Base-by-base conservation (phyloP, 53 echinoderm and acorn worm genomes). In the Patiria pectinifera region DNA sequence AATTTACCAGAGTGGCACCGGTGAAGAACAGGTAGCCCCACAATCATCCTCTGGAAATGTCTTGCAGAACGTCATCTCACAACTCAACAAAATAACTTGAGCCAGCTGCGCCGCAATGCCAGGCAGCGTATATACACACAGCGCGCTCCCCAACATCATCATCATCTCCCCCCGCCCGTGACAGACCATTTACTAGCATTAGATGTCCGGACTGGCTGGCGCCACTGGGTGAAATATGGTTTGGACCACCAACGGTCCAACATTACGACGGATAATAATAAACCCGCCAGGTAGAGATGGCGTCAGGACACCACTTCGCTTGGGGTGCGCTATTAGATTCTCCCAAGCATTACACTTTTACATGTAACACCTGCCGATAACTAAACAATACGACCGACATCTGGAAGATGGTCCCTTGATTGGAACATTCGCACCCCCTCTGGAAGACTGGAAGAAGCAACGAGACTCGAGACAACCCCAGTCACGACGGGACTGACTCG, bases 1-100 rank as follows among this genome's bases (percentile, higher is more conserved):
- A 95, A 95, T 95, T 92, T 95, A 92, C 87, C 93, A 87, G 72
- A 88, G 83, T 93, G 93, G 93, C 93, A 87, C 93, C 93, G 92
- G 83, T 93, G 88, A 88, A 92, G 85, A 93, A 93, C 93, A 93
- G 93, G 93, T 93, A 93, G 93, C 87, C 93, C 59, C 78, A 86
- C 86, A 86, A 86, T 81, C 80, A 80, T 81, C 90, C 61, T 53
- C 90, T 80, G 69, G 69, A 90, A 90, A 90, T 90, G 90, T 90
- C 90, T 90, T 81, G 90, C 90, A 90, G 80, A 90, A 90, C 90
- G 90, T 90, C 90, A 90, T 90, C 90, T 81, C 90, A 89, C 90
- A 81, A 90, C 81, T 81, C 90, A 4, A 75, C 45, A 80, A 81
- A 80, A 90, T 90, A 90, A 90, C 90, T 90, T 81, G 90, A 81